phyloP scores from a whole-genome alignment of 2,797 vertebrate species.

The Cyclopterus lumpus region DNA sequence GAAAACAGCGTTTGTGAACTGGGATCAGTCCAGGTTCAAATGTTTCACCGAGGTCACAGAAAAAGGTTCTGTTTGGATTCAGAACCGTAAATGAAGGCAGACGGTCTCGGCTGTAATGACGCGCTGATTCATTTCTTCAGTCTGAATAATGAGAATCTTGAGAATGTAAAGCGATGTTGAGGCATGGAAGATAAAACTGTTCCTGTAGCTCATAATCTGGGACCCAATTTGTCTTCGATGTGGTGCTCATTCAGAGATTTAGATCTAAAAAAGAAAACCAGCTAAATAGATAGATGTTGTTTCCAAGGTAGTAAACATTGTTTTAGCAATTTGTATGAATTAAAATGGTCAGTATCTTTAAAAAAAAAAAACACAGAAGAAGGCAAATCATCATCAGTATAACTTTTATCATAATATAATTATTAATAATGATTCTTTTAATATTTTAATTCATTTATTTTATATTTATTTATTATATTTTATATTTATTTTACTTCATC shows the following conservation, averaged over 20 bases:
- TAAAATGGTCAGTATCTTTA: not conserved
- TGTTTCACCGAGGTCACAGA: slow-evolving; percentile 1
- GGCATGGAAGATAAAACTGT: not conserved
- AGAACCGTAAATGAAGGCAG: not conserved
- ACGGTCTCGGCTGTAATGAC: not conserved
- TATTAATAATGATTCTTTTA: not conserved
- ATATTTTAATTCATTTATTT: not conserved
- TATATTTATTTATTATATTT: not conserved
- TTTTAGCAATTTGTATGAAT: not conserved
- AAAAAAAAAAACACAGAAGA: not conserved
- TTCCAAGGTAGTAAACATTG: not conserved
- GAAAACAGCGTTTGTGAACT: not conserved
- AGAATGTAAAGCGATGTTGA: not conserved
- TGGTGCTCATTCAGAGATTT: not conserved
- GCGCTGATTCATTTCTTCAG: not conserved
- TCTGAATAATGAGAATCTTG: not conserved
- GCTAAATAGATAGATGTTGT: not conserved
- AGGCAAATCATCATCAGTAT: not conserved
- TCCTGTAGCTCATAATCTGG: not conserved
- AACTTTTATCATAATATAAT: not conserved
- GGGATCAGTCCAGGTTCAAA: slow-evolving; percentile 8
- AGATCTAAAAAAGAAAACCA: not conserved
- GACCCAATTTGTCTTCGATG: not conserved
- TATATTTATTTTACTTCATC: not conserved
- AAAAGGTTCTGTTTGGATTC: not conserved